Conservation (phyloP, 37 sponge, comb jelly and placozoan genomes). For the Cladorhizidae sp. region DNA sequence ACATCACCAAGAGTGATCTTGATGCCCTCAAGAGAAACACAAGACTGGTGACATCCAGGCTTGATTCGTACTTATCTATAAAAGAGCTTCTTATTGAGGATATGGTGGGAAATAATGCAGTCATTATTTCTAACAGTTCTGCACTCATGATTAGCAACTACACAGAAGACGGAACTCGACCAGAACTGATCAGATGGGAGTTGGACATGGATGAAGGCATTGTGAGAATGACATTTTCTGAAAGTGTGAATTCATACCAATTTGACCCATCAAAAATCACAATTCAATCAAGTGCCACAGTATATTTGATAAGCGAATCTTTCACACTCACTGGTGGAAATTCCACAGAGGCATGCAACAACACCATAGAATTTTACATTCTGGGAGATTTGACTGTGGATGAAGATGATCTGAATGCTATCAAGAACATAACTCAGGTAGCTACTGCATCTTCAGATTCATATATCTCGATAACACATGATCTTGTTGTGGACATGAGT, state of each 20-base stretch:
- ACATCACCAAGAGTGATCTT: constrained; percentile 76
- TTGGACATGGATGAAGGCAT: constrained; percentile 82
- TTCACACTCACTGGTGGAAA: constrained; percentile 72
- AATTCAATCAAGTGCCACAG: constrained; percentile 32
- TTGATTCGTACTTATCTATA: constrained; percentile 77
- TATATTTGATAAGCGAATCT: constrained; percentile 7
- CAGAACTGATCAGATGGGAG: constrained; percentile 66
- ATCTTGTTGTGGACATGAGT: constrained; percentile 86
- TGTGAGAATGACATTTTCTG: constrained; percentile 80
- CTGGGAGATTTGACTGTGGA: constrained; percentile 43
- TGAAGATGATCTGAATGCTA: constrained; percentile 76
- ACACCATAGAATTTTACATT: constrained; percentile 68
- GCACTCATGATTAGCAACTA: constrained; percentile 52
- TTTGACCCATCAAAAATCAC: constrained; percentile 68
- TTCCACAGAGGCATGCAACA: constrained; percentile 61
- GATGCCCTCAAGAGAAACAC: constrained; percentile 85
- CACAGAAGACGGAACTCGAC: constrained; percentile 81
- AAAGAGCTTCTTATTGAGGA: constrained; percentile 70
- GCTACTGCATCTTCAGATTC: constrained; percentile 53
- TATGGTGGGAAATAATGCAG: constrained; percentile 76
- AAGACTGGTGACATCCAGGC: constrained; percentile 57
- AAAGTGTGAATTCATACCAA: constrained; percentile 83
- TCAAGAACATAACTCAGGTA: constrained; percentile 53
- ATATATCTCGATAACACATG: constrained; percentile 53
- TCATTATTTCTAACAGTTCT: constrained; percentile 38